Evolutionary conservation across 2,113 vertebrate species (phyloP).

Genomic region (Echinops telfairi): DNA sequence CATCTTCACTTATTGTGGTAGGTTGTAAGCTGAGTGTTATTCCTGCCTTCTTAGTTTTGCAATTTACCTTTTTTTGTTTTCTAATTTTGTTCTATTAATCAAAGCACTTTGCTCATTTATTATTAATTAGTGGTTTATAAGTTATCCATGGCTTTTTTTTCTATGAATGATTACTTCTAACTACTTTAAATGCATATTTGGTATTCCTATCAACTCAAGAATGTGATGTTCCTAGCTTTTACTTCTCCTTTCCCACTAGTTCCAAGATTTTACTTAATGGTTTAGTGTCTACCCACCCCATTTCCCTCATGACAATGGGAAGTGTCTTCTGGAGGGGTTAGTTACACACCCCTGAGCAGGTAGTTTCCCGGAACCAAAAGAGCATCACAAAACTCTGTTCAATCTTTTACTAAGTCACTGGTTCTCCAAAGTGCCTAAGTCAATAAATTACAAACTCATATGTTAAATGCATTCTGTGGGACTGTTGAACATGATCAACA

Average conservation of each 20-base stretch:
- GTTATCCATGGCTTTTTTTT: not conserved
- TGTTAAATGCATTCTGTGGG: conserved; percentile 26
- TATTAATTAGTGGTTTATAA: conserved; percentile 7
- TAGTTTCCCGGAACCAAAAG: not conserved
- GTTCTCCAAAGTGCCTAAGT: not conserved
- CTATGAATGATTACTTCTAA: not conserved
- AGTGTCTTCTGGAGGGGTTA: not conserved
- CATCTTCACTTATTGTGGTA: conserved; percentile 29
- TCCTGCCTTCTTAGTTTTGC: not conserved
- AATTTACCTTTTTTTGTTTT: conserved; percentile 29
- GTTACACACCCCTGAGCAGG: not conserved
- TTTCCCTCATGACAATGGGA: conserved; percentile 23
- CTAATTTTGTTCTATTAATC: conserved; percentile 12
- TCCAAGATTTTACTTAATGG: conserved; percentile 12
- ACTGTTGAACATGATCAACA: conserved; percentile 44
- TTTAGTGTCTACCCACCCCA: not conserved
- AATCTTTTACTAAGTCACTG: not conserved
- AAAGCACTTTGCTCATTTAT: not conserved
- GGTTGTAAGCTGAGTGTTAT: not conserved
- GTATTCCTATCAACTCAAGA: not conserved
- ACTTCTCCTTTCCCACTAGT: not conserved
- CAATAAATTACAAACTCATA: conserved; percentile 52
- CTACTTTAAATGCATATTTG: conserved; percentile 29
- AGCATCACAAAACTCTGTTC: not conserved
- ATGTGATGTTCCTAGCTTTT: conserved; percentile 16